Percentiles rank a stretch among this genome's conserved stretches.
Conservation (phyloP, 2,888 invertebrate genomes). For the Zygogramma bicolorata region DNA sequence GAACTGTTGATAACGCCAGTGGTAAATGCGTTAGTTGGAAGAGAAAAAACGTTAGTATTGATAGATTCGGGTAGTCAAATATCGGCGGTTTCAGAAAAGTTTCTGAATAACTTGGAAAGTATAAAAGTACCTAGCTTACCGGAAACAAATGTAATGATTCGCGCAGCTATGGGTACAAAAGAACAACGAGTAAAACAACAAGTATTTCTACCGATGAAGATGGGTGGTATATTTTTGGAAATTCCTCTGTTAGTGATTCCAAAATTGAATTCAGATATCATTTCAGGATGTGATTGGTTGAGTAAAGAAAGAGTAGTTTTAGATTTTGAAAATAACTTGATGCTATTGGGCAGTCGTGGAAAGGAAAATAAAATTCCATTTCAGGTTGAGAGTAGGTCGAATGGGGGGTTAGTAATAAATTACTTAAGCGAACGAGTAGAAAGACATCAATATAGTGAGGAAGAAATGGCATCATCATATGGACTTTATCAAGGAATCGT, state of each 20-base stretch:
- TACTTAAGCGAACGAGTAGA: not conserved
- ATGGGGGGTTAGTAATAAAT: not conserved
- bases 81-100: conserved; percentile 5
- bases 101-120: not conserved
- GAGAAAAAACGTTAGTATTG: not conserved
- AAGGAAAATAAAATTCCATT: not conserved
- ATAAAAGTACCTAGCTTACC: not conserved
- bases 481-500: too few species aligned
- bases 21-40: not conserved
- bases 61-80: conserved; percentile 4
- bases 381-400: not conserved
- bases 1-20: not conserved
- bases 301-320: not conserved
- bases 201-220: not conserved
- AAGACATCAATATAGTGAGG: not conserved
- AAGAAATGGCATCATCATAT: not conserved
- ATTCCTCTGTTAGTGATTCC: not conserved
- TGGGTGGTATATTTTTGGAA: not conserved
- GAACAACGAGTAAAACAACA: not conserved
- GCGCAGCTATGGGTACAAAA: not conserved
- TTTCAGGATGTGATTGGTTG: conserved; percentile 13
- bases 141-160: not conserved
- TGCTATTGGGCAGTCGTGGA: not conserved
- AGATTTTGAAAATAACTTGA: conserved; percentile 5
- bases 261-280: not conserved